These are phyloP conservation scores for Ricordea florida DNA, from an alignment of 92 coral and sea anemone genomes.

Conservation along the genomic window DNA sequence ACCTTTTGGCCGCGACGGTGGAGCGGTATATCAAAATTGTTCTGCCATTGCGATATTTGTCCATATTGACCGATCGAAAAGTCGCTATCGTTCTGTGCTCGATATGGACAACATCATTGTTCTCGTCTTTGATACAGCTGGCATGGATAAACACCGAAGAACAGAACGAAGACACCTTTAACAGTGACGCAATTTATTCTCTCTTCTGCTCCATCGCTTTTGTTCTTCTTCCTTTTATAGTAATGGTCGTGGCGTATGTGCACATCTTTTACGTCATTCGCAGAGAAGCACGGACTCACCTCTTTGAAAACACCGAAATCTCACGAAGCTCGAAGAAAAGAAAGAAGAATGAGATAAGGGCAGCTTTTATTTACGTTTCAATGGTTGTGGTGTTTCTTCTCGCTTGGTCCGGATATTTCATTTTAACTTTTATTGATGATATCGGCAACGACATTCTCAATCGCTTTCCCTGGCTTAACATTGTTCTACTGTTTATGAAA, in stretches of 20 bases:
- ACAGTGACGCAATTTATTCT: constrained; percentile 36
- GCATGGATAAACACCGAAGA: constrained; percentile 23
- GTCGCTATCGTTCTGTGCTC: constrained; percentile 17
- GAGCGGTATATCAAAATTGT: constrained; percentile 60
- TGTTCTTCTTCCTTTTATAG: constrained; percentile 47
- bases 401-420: constrained; percentile 63
- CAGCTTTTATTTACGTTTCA: constrained; percentile 34
- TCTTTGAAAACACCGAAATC: constrained; percentile 4
- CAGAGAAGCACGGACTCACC: constrained; percentile 29
- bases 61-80: constrained; percentile 46
- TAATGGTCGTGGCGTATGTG: constrained; percentile 30
- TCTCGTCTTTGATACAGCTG: constrained; percentile 48
- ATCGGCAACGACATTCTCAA: not conserved
- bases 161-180: not conserved
- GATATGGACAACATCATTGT: constrained; percentile 50
- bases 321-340: constrained; percentile 12
- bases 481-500: constrained; percentile 46
- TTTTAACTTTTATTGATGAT: constrained; percentile 23
- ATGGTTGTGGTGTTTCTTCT: constrained; percentile 54
- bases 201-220: constrained; percentile 23
- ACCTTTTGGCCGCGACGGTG: constrained; percentile 36
- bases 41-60: constrained; percentile 50
- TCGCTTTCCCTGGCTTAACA: constrained; percentile 17
- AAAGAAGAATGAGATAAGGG: constrained; percentile 58
- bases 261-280: constrained; percentile 57